Evolutionary conservation across 2,888 invertebrate species (phyloP).

Genomic region (Eudasyphora cyanicolor): DNA sequence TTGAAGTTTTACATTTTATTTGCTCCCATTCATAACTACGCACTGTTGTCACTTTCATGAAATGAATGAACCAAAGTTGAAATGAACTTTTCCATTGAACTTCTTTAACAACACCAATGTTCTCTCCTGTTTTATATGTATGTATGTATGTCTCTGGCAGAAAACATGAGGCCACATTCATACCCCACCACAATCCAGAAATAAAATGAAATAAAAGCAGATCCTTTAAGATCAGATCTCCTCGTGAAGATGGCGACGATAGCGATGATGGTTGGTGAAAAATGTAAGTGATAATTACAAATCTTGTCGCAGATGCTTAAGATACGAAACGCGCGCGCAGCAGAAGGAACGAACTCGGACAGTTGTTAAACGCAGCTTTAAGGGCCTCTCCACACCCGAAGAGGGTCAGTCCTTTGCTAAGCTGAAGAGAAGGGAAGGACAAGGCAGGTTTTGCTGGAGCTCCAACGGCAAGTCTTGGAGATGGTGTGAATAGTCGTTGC

Average conservation of each 20-base stretch:
- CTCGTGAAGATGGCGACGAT: no score
- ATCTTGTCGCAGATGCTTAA: constrained; percentile 64
- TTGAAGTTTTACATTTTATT: no score
- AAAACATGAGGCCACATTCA: constrained; percentile 59
- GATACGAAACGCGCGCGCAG: constrained; percentile 36
- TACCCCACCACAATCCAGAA: constrained; percentile 39
- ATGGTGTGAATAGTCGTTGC: constrained; percentile 49
- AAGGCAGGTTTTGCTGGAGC: neutral
- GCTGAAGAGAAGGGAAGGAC: neutral
- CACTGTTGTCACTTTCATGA: neutral
- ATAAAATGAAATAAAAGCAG: constrained; percentile 21
- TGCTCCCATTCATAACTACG: neutral
- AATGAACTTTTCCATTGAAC: constrained; percentile 50
- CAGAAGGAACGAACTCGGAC: constrained; percentile 2
- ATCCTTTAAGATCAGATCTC: constrained; percentile 55
- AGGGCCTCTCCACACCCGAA: neutral
- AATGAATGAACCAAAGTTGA: constrained; percentile 23
- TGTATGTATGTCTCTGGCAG: constrained; percentile 19
- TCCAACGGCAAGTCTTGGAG: neutral
- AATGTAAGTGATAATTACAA: constrained; percentile 67
- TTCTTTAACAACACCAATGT: constrained; percentile 53
- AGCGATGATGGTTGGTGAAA: constrained; percentile 64
- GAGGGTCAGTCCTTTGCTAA: constrained; percentile 20
- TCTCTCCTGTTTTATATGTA: no score
- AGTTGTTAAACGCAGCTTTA: constrained; percentile 31